Evolutionary conservation across 2,797 vertebrate species (phyloP).

Genomic region (Takifugu rubripes): DNA sequence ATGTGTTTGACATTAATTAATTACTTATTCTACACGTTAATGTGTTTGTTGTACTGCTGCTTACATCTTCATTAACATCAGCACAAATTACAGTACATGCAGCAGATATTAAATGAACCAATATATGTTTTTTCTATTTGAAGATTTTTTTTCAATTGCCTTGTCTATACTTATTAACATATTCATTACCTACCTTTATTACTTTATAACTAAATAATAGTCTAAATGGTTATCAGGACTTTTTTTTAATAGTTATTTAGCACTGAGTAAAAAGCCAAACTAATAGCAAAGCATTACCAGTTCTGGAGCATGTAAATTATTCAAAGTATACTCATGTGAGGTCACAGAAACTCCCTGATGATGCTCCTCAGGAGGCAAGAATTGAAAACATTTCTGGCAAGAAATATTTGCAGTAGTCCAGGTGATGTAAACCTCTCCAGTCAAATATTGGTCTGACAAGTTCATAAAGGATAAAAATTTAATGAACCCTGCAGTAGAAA

Average conservation of each 20-base stretch:
- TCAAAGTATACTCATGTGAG: conserved; percentile 25
- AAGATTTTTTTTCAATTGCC: too few relatives aligned
- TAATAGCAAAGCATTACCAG: background rate
- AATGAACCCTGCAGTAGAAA: conserved; percentile 40
- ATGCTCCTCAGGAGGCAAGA: conserved; percentile 30
- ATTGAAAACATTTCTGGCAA: conserved; percentile 37
- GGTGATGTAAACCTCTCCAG: conserved; percentile 43
- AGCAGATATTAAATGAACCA: too few relatives aligned
- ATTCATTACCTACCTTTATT: too few relatives aligned
- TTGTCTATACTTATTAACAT: too few relatives aligned
- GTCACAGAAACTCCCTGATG: conserved; percentile 45
- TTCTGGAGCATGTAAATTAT: conserved; percentile 2
- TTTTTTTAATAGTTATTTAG: too few relatives aligned
- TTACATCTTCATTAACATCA: too few relatives aligned
- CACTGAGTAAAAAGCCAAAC: background rate
- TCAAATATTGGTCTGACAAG: conserved; percentile 43
- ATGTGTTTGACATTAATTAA: conserved; percentile 69
- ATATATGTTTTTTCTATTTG: too few relatives aligned
- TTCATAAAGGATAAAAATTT: conserved; percentile 34
- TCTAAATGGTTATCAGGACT: too few relatives aligned
- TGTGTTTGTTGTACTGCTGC: background rate
- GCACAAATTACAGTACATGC: too few relatives aligned
- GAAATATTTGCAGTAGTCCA: conserved; percentile 37
- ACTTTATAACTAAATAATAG: too few relatives aligned
- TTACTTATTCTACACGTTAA: conserved; percentile 1